Conservation (phyloP, 2,113 vertebrate genomes). For the Brachypteracias leptosomus region DNA sequence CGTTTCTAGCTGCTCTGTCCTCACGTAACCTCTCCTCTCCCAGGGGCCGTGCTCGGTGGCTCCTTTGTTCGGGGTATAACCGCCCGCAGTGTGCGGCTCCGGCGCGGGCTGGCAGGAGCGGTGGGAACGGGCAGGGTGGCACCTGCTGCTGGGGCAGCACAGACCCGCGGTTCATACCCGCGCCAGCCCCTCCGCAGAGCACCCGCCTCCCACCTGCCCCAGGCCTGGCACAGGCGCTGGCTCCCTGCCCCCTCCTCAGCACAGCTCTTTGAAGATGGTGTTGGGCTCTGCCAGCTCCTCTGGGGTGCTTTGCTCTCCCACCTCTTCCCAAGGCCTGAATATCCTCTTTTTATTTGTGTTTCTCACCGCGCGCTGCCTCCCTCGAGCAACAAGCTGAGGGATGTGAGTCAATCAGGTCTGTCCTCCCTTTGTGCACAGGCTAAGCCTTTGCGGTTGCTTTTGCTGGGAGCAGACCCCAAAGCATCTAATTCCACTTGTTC, state of each 20-base stretch:
- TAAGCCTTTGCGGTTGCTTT: not conserved
- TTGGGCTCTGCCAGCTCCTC: slow-evolving; percentile 19
- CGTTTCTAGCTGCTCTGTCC: slow-evolving; percentile 21
- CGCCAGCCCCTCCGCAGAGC: not conserved
- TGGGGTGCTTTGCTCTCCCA: not conserved
- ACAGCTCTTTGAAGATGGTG: not conserved
- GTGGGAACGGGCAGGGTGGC: slow-evolving; percentile 5
- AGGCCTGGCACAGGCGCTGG: not conserved
- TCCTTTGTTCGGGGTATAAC: not conserved
- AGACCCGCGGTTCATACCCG: not conserved
- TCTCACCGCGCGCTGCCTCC: not conserved
- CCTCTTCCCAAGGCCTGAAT: not conserved
- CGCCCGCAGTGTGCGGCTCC: not conserved
- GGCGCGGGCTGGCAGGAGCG: not conserved
- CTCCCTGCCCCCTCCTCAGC: not conserved
- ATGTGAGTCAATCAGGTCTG: not conserved
- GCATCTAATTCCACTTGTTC: not conserved
- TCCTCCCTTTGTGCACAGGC: not conserved
- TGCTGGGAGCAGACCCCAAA: not conserved
- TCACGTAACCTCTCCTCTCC: slow-evolving; percentile 44
- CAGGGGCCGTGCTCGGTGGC: not conserved
- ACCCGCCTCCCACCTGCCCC: slow-evolving; percentile 20
- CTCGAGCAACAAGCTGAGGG: not conserved
- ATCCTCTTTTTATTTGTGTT: slow-evolving; percentile 3
- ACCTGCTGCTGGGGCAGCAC: not conserved